phyloP scores from a whole-genome alignment of 1,140 invertebrate species.

The Leptinotarsa defecta region DNA sequence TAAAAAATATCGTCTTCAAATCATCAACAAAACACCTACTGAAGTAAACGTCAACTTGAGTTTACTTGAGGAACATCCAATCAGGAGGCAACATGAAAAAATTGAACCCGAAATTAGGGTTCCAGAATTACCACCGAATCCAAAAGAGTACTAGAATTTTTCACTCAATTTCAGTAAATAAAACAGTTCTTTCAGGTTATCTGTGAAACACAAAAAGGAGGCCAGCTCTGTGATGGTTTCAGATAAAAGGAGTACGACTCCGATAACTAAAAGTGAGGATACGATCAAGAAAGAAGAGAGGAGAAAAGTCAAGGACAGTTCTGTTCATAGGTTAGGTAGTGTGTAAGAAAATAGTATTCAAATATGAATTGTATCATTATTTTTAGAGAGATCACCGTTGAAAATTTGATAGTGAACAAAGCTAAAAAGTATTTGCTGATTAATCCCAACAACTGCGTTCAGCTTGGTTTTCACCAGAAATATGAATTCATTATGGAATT shows the following conservation, averaged over 20 bases:
- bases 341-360: too few relatives aligned
- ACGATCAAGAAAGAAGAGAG: neutral
- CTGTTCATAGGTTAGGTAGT: too few relatives aligned
- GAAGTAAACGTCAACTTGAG: conserved; percentile 25
- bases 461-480: conserved; percentile 46
- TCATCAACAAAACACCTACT: conserved; percentile 53
- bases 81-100: conserved; percentile 30
- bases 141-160: conserved; percentile 18
- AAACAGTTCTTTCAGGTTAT: too few relatives aligned
- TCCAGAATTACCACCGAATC: conserved; percentile 22
- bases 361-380: too few relatives aligned
- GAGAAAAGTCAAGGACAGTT: neutral
- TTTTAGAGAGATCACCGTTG: too few relatives aligned
- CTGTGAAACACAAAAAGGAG: neutral
- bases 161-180: too few relatives aligned
- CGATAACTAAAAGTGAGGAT: neutral
- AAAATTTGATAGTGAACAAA: too few relatives aligned
- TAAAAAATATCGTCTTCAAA: conserved; percentile 44
- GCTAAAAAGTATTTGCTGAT: conserved; percentile 37
- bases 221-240: neutral
- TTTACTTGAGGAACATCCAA: conserved; percentile 23
- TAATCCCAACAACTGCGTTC: conserved; percentile 40
- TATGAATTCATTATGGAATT: conserved; percentile 51
- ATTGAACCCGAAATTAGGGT: conserved; percentile 25
- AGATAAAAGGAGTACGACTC: neutral